phyloP scores from a whole-genome alignment of 2,113 vertebrate genomes.

The Petrocephalus zakoni region DNA sequence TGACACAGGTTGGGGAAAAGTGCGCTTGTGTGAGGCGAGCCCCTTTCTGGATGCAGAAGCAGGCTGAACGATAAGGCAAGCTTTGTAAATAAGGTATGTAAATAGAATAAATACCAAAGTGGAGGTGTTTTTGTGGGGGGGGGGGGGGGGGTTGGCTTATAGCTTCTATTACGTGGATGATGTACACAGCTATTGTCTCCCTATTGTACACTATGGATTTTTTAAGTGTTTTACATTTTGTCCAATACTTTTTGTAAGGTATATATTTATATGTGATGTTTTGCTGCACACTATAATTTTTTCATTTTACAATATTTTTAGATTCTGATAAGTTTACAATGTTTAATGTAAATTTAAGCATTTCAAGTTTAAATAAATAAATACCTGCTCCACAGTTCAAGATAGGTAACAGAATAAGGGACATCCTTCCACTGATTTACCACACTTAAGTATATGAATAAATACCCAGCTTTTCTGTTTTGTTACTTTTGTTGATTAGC shows the following conservation, averaged over 20 bases:
- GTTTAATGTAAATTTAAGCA: neutral
- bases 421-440: neutral
- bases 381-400: neutral
- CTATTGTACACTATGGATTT: neutral
- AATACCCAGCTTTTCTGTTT: neutral
- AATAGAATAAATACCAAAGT: neutral
- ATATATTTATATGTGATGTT: constrained; percentile 27
- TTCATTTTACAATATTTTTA: neutral
- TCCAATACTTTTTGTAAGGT: constrained; percentile 5
- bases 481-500: neutral
- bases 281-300: neutral
- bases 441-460: neutral
- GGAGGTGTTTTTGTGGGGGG: neutral
- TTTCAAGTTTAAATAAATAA: constrained; percentile 13
- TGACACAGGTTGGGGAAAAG: neutral
- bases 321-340: constrained; percentile 6
- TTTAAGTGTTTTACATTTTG: constrained; percentile 1
- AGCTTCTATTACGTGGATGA: neutral
- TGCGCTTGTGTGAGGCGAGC: neutral
- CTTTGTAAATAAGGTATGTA: neutral
- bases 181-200: neutral
- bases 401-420: neutral
- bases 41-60: neutral
- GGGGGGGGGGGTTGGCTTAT: neutral
- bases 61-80: neutral